Percentiles rank a stretch among this genome's conserved stretches.
Conservation (phyloP, 1,140 invertebrate species). For the Heliconius hewitsoni region DNA sequence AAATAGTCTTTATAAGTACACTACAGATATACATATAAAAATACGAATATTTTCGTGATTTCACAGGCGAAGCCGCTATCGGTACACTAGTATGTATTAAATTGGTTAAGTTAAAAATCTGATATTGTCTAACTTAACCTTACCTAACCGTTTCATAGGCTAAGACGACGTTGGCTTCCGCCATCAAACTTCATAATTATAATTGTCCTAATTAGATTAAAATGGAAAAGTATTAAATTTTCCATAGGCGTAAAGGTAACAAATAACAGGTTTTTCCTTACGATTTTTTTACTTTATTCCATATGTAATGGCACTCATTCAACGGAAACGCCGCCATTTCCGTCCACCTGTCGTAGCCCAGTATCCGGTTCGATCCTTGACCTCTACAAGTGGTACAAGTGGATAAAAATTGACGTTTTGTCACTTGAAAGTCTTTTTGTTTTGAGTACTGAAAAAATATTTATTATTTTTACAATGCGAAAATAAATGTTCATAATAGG, state of each 20-base stretch:
- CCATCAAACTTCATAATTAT: no score
- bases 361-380: constrained; percentile 55
- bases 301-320: constrained; percentile 35
- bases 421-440: neutral
- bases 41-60: no score
- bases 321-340: constrained; percentile 58
- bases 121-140: no score
- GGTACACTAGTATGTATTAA: no score
- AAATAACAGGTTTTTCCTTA: neutral
- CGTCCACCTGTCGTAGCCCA: constrained; percentile 54
- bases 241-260: neutral
- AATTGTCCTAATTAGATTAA: no score
- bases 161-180: no score
- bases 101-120: no score
- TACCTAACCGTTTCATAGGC: no score
- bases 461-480: neutral
- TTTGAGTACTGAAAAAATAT: neutral
- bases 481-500: neutral
- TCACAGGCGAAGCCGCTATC: no score
- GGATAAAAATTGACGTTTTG: neutral
- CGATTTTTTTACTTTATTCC: neutral
- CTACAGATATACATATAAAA: no score
- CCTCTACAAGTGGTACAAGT: constrained; percentile 23
- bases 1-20: no score
- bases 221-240: no score